These are phyloP conservation scores for Macropus fuliginosus DNA, from an alignment of 2,797 vertebrate genomes.

Conservation along the genomic window DNA sequence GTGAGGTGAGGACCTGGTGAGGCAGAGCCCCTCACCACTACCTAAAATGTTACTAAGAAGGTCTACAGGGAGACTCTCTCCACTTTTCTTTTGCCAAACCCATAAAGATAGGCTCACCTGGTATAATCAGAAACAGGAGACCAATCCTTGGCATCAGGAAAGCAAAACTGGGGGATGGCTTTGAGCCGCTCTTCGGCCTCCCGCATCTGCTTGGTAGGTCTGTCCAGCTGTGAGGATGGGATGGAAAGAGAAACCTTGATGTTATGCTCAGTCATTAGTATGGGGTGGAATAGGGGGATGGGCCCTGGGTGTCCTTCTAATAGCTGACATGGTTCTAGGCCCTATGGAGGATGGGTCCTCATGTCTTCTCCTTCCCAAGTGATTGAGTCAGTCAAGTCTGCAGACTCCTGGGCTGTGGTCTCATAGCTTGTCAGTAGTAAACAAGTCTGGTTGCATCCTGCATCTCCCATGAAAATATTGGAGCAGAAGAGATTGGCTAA, in stretches of 20 bases:
- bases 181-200: slow-evolving; percentile 98
- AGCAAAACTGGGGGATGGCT: slow-evolving; percentile 99
- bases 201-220: slow-evolving; percentile 97
- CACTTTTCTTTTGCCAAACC: slow-evolving; percentile 2
- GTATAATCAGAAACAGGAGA: slow-evolving; percentile 94
- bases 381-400: background rate
- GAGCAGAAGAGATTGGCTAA: background rate
- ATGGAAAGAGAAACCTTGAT: slow-evolving; percentile 16
- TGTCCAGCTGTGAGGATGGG: slow-evolving; percentile 90
- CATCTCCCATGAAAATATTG: background rate
- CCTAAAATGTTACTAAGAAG: background rate
- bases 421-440: background rate
- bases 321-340: slow-evolving; percentile 20
- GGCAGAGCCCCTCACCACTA: background rate
- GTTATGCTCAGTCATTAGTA: background rate
- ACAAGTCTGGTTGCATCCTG: background rate
- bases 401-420: too few relatives aligned
- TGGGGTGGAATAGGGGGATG: background rate
- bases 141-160: slow-evolving; percentile 99
- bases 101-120: slow-evolving; percentile 87
- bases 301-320: background rate
- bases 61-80: too few relatives aligned
- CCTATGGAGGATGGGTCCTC: background rate
- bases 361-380: background rate
- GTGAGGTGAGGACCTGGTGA: background rate